Percentiles rank a stretch among this genome's conserved stretches.
Conservation (phyloP, 2,888 invertebrate genomes). For the Rotaria socialis region DNA sequence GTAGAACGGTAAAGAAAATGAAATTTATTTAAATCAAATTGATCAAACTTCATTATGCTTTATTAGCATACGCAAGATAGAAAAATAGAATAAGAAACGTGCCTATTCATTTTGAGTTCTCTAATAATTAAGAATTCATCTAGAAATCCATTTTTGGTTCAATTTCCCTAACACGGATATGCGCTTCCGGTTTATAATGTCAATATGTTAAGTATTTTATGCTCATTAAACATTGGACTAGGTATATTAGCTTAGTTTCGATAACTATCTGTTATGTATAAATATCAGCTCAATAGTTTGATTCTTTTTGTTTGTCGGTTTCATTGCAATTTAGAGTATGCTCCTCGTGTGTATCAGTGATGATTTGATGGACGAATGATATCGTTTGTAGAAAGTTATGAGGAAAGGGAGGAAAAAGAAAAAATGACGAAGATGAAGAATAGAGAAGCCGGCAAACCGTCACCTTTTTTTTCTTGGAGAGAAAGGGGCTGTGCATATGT, state of each 20-base stretch:
- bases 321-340: background rate
- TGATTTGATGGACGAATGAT: background rate
- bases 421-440: background rate
- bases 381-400: background rate
- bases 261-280: background rate
- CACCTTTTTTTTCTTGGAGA: background rate
- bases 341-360: background rate
- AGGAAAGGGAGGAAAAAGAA: background rate
- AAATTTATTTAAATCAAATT: background rate
- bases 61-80: background rate
- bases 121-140: background rate
- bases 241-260: background rate
- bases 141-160: background rate
- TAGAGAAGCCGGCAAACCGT: background rate
- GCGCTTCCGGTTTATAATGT: background rate
- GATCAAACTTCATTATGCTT: background rate
- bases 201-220: background rate
- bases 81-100: background rate
- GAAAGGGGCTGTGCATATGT: background rate
- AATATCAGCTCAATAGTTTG: background rate
- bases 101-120: background rate
- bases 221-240: background rate
- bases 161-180: background rate
- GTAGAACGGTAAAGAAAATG: background rate
- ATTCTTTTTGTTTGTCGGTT: background rate